Evolutionary conservation across 2,797 vertebrate species (phyloP).

Genomic region (Gobionotothen gibberifrons): DNA sequence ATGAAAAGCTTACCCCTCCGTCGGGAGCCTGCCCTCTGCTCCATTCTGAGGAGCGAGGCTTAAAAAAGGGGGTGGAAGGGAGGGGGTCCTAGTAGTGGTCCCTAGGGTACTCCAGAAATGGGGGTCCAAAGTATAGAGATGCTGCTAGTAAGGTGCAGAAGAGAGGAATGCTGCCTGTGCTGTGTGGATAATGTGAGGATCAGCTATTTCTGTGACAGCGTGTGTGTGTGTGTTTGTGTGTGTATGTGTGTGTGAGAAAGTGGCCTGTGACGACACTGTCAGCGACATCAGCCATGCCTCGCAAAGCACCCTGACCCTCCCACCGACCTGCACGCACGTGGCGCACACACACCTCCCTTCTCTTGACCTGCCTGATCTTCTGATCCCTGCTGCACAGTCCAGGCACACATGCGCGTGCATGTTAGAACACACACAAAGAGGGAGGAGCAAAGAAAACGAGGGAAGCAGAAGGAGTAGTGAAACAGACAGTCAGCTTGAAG

Average conservation of each 20-base stretch:
- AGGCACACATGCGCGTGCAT: constrained; percentile 11
- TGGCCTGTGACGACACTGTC: constrained; percentile 74
- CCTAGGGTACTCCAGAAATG: constrained; percentile 60
- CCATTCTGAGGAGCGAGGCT: constrained; percentile 80
- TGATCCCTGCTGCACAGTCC: constrained; percentile 65
- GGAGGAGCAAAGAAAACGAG: constrained; percentile 66
- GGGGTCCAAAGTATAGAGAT: constrained; percentile 57
- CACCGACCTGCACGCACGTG: constrained; percentile 36
- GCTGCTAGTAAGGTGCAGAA: constrained; percentile 62
- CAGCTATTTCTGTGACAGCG: constrained; percentile 79
- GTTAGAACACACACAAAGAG: constrained; percentile 37
- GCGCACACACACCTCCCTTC: constrained; percentile 29
- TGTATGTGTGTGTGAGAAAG: constrained; percentile 50
- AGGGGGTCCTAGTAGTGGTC: constrained; percentile 68
- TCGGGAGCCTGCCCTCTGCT: constrained; percentile 80
- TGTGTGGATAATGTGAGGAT: constrained; percentile 79
- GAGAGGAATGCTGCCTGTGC: constrained; percentile 69
- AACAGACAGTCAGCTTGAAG: constrained; percentile 24
- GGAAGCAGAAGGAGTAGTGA: constrained; percentile 30
- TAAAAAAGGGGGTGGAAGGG: constrained; percentile 58
- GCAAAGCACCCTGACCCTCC: constrained; percentile 72
- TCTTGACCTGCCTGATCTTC: constrained; percentile 61
- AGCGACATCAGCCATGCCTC: constrained; percentile 81
- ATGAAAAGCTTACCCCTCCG: constrained; percentile 81
- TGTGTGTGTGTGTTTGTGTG: constrained; percentile 31